phyloP scores from a whole-genome alignment of 2,888 invertebrate genomes.

The Drosophila diplacantha region DNA sequence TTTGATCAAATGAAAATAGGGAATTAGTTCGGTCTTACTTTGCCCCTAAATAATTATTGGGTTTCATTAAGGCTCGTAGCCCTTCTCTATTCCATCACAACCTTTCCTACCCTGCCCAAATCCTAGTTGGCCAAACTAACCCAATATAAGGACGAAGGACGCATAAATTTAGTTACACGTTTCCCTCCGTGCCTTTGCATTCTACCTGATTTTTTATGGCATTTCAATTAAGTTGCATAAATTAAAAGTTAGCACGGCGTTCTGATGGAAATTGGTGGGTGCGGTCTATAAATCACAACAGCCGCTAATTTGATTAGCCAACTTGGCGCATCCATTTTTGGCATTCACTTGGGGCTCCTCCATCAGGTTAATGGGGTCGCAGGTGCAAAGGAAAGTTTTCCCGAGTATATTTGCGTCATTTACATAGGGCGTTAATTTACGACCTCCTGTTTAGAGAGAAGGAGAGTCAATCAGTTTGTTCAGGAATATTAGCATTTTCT shows the following conservation, averaged over 20 bases:
- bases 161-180: conserved; percentile 44
- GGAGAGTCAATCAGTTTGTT: conserved; percentile 20
- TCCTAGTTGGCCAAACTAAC: conserved; percentile 24
- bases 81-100: no score
- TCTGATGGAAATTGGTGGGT: conserved; percentile 16
- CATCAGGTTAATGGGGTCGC: conserved; percentile 34
- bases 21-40: background rate
- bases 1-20: fast-evolving
- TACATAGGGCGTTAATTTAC: conserved; percentile 32
- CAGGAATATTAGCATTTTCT: conserved; percentile 19
- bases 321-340: conserved; percentile 39
- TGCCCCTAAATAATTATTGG: background rate
- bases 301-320: conserved; percentile 47
- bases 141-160: conserved; percentile 30
- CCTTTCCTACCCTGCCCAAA: conserved; percentile 1
- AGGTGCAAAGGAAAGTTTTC: conserved; percentile 23
- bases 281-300: conserved; percentile 47
- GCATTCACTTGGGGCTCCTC: conserved; percentile 19
- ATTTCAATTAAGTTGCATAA: conserved; percentile 53
- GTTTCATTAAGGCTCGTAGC: background rate
- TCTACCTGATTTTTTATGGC: conserved; percentile 40
- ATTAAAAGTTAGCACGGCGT: conserved; percentile 39
- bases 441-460: conserved; percentile 1
- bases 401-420: conserved; percentile 19
- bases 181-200: conserved; percentile 12